phyloP scores from a whole-genome alignment of 2,888 invertebrate genomes.

The Itoplectis maculator region DNA sequence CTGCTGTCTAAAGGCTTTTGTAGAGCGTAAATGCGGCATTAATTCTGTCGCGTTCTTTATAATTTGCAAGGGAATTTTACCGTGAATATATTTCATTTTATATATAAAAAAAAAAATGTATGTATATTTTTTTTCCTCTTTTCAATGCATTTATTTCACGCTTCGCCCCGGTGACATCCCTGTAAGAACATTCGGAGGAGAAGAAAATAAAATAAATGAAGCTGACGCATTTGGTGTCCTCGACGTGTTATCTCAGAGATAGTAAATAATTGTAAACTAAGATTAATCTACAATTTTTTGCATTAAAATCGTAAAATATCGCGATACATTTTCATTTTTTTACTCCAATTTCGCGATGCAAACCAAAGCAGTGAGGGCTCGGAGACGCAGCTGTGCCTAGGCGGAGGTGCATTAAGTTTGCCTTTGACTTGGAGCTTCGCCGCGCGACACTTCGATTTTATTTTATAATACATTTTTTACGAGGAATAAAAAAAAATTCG shows the following conservation, averaged over 20 bases:
- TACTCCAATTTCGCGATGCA: neutral
- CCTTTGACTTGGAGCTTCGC: slow-evolving; percentile 29
- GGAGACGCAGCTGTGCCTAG: slow-evolving; percentile 27
- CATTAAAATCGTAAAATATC: too few species aligned
- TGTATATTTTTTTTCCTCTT: too few species aligned
- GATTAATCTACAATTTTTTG: too few species aligned
- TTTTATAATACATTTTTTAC: slow-evolving; percentile 10
- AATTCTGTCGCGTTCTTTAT: slow-evolving; percentile 58
- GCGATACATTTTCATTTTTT: neutral
- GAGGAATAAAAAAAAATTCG: slow-evolving; percentile 44
- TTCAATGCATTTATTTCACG: neutral
- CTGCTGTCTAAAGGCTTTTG: slow-evolving; percentile 14
- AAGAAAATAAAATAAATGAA: too few species aligned
- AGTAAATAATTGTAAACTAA: too few species aligned
- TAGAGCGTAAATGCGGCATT: slow-evolving; percentile 34
- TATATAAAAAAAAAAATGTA: too few species aligned
- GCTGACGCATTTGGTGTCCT: too few species aligned
- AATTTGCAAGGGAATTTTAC: slow-evolving; percentile 51
- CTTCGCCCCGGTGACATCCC: neutral
- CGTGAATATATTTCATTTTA: neutral
- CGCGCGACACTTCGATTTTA: slow-evolving; percentile 30
- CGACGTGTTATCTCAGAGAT: too few species aligned
- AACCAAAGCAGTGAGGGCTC: neutral
- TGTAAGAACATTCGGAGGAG: too few species aligned
- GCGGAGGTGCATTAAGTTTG: neutral